Percentiles rank a stretch among this genome's conserved stretches.
Evolutionary conservation across 1,140 invertebrate species (phyloP).

Genomic region (Drosophila paulistorum): DNA sequence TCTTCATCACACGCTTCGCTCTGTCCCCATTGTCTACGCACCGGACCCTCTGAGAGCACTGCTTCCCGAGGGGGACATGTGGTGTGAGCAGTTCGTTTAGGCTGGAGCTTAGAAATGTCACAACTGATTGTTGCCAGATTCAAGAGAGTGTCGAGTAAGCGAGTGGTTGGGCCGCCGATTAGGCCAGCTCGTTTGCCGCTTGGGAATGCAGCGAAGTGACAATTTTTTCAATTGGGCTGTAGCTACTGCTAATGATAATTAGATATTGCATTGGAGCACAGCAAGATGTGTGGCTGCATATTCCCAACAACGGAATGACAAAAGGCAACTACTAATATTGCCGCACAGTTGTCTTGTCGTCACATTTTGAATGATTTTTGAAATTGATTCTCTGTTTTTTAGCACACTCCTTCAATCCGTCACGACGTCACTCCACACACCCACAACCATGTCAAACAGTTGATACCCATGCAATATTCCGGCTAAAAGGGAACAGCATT

Average conservation of each 20-base stretch:
- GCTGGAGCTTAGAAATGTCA: conserved; percentile 56
- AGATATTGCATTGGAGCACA: background rate
- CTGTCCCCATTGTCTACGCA: background rate
- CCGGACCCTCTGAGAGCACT: background rate
- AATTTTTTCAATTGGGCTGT: background rate
- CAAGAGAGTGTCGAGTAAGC: background rate
- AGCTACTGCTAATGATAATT: background rate
- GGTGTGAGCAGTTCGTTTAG: conserved; percentile 18
- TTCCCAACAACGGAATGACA: background rate
- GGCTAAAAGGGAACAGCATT: background rate
- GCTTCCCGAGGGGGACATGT: background rate
- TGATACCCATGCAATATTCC: background rate
- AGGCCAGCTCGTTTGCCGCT: background rate
- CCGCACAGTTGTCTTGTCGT: background rate
- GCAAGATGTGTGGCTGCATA: background rate
- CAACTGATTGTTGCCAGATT: conserved; percentile 44
- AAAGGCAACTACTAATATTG: background rate
- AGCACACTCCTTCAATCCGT: too few relatives aligned
- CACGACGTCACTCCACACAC: background rate
- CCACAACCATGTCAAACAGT: background rate
- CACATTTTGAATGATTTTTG: background rate
- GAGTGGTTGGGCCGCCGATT: background rate
- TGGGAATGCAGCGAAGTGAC: background rate
- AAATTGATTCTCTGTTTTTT: background rate
- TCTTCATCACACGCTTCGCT: background rate